Conservation (phyloP, 1,140 invertebrate species). For the Scaptomyza montana region DNA sequence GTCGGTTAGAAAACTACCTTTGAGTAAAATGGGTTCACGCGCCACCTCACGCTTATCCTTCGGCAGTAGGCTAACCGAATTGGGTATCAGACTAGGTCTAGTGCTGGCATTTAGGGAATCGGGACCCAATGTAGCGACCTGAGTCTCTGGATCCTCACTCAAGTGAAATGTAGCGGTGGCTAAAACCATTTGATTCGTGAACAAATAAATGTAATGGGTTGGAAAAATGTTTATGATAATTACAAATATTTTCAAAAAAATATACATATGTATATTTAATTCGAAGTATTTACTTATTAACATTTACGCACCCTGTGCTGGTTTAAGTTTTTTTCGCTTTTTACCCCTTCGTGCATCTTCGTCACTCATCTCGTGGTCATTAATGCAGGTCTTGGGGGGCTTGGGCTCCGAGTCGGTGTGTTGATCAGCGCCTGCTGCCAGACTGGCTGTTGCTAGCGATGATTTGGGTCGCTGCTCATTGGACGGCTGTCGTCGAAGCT, state of each 20-base stretch:
- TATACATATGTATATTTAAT: too few species aligned
- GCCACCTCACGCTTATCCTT: constrained; percentile 70
- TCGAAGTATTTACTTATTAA: too few species aligned
- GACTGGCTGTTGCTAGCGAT: constrained; percentile 59
- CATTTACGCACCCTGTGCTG: constrained; percentile 51
- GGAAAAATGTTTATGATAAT: too few species aligned
- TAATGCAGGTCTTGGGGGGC: constrained; percentile 68
- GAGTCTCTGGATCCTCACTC: constrained; percentile 81
- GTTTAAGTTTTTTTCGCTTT: constrained; percentile 77
- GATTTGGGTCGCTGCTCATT: constrained; percentile 76
- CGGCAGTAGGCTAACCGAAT: constrained; percentile 57
- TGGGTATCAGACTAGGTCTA: constrained; percentile 79
- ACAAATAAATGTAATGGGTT: too few species aligned
- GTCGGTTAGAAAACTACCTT: constrained; percentile 78
- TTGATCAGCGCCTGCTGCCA: constrained; percentile 39
- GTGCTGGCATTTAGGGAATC: constrained; percentile 82
- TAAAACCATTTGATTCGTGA: background rate
- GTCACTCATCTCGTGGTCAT: constrained; percentile 70
- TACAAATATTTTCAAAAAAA: too few species aligned
- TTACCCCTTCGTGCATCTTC: constrained; percentile 75
- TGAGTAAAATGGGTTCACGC: constrained; percentile 66
- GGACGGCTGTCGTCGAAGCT: constrained; percentile 57
- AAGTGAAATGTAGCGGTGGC: constrained; percentile 79
- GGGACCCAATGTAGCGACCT: constrained; percentile 78
- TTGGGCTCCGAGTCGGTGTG: constrained; percentile 46